These are phyloP conservation scores for Urocolius indicus DNA, from an alignment of 2,113 vertebrate genomes.

Conservation along the genomic window DNA sequence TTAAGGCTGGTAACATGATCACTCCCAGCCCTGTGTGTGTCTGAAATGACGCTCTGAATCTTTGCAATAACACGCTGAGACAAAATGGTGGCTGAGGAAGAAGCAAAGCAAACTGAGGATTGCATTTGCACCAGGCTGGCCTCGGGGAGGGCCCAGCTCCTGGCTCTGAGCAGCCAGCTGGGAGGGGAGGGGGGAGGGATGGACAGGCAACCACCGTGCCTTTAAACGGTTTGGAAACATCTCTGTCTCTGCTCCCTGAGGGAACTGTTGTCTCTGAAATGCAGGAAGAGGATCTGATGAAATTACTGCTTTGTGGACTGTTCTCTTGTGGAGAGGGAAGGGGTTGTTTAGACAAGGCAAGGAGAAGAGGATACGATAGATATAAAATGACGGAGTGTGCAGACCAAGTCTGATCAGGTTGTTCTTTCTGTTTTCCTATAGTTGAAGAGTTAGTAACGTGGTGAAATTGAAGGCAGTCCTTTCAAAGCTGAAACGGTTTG, in stretches of 20 bases:
- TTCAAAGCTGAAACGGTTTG: background rate
- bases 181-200: too few relatives aligned
- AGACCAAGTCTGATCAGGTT: background rate
- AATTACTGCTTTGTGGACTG: background rate
- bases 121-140: background rate
- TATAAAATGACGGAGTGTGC: fast-evolving
- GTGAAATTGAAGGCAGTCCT: background rate
- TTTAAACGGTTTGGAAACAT: background rate
- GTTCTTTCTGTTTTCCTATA: background rate
- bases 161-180: fast-evolving
- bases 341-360: background rate
- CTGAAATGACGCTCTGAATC: background rate
- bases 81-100: background rate
- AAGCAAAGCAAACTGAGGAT: fast-evolving
- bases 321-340: background rate
- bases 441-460: background rate
- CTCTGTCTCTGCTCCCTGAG: background rate
- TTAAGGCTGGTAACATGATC: background rate
- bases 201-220: fast-evolving
- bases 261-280: background rate
- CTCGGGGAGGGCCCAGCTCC: background rate
- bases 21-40: background rate
- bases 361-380: background rate
- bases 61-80: fast-evolving
- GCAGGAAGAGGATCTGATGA: background rate